A percentile compares a stretch with the other conserved stretches of the same genome.
phyloP scores from a whole-genome alignment of 1,140 invertebrate genomes.

The Diabrotica undecimpunctata region DNA sequence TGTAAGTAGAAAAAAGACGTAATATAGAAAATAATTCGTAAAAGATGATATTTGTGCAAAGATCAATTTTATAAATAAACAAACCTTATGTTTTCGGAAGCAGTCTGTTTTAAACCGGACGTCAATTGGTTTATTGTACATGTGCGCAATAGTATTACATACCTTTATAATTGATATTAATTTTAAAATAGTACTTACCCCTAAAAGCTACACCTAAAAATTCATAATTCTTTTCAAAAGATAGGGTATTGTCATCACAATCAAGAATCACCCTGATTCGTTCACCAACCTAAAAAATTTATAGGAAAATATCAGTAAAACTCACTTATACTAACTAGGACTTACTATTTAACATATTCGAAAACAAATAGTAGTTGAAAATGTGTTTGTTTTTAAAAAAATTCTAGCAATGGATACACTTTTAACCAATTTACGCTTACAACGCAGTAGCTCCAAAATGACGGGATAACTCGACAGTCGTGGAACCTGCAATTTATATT shows the following conservation, averaged over 20 bases:
- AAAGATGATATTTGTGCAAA: too few species aligned
- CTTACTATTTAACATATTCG: constrained; percentile 9
- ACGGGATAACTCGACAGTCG: too few species aligned
- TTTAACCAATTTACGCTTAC: too few species aligned
- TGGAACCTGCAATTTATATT: background rate
- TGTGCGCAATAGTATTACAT: background rate
- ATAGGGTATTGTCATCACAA: constrained; percentile 94
- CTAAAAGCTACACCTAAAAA: constrained; percentile 97
- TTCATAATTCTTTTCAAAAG: constrained; percentile 98
- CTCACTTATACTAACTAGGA: background rate
- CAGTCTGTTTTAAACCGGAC: too few species aligned
- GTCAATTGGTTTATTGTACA: too few species aligned
- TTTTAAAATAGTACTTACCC: constrained; percentile 56
- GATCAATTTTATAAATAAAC: too few species aligned
- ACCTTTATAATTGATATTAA: background rate
- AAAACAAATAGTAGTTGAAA: too few species aligned
- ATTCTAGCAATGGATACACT: too few species aligned
- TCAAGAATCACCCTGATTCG: constrained; percentile 94
- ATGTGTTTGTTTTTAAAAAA: background rate
- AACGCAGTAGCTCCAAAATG: too few species aligned
- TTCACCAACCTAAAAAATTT: constrained; percentile 80
- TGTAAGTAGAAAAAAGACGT: too few species aligned
- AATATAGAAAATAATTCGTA: too few species aligned
- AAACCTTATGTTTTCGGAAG: too few species aligned
- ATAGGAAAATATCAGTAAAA: constrained; percentile 22